These are phyloP conservation scores for Danio aesculapii DNA, from an alignment of 2,797 vertebrate genomes.

Conservation along the genomic window DNA sequence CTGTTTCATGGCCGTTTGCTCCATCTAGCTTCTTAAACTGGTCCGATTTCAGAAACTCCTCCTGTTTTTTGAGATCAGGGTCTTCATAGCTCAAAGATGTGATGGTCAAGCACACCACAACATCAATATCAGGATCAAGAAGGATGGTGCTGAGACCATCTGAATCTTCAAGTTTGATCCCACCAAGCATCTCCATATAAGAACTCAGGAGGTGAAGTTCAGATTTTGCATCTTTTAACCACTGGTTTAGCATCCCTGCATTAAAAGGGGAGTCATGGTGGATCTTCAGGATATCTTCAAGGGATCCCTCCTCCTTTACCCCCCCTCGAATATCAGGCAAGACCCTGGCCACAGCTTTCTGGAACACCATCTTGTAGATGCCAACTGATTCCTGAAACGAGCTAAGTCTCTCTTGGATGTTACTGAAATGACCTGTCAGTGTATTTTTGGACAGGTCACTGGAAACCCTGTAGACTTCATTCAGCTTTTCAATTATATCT, in stretches of 20 bases:
- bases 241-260: neutral
- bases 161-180: neutral
- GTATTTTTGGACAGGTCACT: constrained; percentile 4
- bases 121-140: neutral
- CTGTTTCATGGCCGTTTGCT: too few relatives aligned
- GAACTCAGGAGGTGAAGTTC: constrained; percentile 18
- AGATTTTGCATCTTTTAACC: constrained; percentile 19
- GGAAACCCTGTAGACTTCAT: neutral
- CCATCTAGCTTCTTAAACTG: too few relatives aligned
- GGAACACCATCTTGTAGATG: neutral
- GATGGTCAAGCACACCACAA: constrained; percentile 24
- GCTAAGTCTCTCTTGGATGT: constrained; percentile 8
- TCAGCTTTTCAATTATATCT: constrained; percentile 10
- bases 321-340: constrained; percentile 31
- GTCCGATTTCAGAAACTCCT: neutral
- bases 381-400: neutral
- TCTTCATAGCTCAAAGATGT: constrained; percentile 45
- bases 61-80: neutral
- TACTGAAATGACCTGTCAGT: neutral
- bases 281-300: neutral
- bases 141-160: neutral
- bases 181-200: neutral
- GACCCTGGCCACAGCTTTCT: neutral
- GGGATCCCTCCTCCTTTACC: neutral
- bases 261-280: neutral